Base-by-base conservation (phyloP, 2,113 vertebrate species). In the Alectura lathami region DNA sequence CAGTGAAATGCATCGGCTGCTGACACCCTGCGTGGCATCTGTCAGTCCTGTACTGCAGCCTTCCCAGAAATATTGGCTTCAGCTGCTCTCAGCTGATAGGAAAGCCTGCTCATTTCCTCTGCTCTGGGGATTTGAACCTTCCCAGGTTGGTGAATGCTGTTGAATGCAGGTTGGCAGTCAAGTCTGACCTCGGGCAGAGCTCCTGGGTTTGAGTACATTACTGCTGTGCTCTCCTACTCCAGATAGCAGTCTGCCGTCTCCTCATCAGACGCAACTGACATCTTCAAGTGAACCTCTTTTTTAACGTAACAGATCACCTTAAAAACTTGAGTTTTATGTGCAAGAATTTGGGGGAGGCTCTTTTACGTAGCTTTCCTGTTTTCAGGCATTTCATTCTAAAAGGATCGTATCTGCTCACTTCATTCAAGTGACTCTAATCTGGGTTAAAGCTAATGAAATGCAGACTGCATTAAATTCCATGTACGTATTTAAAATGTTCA, bases 361-460 rank as follows among this genome's bases (percentile, higher is more conserved):
- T 78, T 82, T 66, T 30, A 75, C 45, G 42, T 51, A 43, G 8
- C 11, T 4, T 92, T 74, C 45, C 69, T 66, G 14, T 56, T 82
- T 93, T 66, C n/a, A 42, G 36, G 36, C 18, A 53, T 92, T 74
- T 90, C 1, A 12, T 64, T 85, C 54, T 74, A 30, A 87, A 91
- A 68, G 42, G 10, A 34, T 53, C 47, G 0, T 75, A 78, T 80
- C 48, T 85, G 56, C 43, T 82, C 17, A 40, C 32, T 88, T 88
- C 32, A 74, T 64, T 87, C 45, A 85, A 89, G n/a, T 75, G 60
- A 88, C 76, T 60, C 57, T 45, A 87, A 12, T 82, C 34, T 57
- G 38, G 10, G 30, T 72, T 90, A 59, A 93, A 96, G 76, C 27
- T 92, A 92, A 94, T 82, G 40, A 84, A 87, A 92, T 79, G 13